A percentile compares a stretch with the other conserved stretches of the same genome.
Evolutionary conservation across 2,797 vertebrate genomes (phyloP).

Genomic region (Danio tinwini): DNA sequence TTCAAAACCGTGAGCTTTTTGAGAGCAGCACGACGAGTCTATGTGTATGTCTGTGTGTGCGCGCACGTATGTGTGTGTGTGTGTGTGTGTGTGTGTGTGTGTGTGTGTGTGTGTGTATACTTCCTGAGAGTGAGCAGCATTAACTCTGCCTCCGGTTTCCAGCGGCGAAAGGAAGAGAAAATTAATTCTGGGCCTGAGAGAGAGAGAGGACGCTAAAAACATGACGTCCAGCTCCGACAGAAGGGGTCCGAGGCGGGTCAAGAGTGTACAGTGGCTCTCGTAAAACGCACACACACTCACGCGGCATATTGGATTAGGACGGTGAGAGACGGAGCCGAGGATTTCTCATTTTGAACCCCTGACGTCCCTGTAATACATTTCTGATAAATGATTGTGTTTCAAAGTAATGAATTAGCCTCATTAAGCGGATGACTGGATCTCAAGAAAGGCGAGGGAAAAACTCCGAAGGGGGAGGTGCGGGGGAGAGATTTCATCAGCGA

Average conservation of each 20-base stretch:
- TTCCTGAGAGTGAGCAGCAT: constrained; percentile 45
- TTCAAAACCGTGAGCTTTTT: constrained; percentile 32
- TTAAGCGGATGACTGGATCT: constrained; percentile 62
- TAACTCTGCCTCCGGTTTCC: constrained; percentile 48
- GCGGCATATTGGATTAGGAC: constrained; percentile 27
- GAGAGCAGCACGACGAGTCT: not conserved
- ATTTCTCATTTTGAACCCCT: constrained; percentile 45
- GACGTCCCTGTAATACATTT: constrained; percentile 56
- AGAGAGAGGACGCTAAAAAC: constrained; percentile 28
- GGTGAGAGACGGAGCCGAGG: constrained; percentile 30
- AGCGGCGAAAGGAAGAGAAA: constrained; percentile 44
- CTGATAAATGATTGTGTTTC: constrained; percentile 62
- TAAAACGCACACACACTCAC: constrained; percentile 18
- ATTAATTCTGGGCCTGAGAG: constrained; percentile 33
- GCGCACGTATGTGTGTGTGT: not conserved
- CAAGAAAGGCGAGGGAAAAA: constrained; percentile 51
- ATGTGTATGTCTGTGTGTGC: not conserved
- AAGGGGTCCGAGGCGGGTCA: constrained; percentile 38
- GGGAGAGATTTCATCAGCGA: constrained; percentile 36
- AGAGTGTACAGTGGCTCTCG: constrained; percentile 19
- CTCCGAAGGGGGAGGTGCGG: constrained; percentile 35
- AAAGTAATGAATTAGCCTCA: constrained; percentile 62
- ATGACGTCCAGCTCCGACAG: constrained; percentile 9
- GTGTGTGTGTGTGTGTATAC: constrained; percentile 19
- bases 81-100: not conserved